Evolutionary conservation across 2,113 vertebrate species (phyloP).

Genomic region (Irena cyanogastra): DNA sequence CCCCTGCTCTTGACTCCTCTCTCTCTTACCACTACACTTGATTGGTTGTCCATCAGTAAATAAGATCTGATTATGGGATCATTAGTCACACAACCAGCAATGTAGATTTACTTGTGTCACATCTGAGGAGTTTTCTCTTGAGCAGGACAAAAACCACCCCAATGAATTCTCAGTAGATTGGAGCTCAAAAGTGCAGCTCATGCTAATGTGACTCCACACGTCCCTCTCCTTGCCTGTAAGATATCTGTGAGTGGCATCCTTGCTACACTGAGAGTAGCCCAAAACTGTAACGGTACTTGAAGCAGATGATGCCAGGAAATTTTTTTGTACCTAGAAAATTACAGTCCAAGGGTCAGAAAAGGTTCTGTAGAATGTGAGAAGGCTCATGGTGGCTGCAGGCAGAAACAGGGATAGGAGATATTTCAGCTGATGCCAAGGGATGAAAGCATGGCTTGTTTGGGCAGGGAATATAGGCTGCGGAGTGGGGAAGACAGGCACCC

Average conservation of each 20-base stretch:
- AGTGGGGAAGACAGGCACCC: background rate
- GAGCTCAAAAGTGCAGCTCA: background rate
- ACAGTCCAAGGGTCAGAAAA: background rate
- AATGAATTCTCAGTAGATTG: background rate
- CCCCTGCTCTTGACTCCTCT: background rate
- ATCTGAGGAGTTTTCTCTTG: background rate
- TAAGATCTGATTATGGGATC: background rate
- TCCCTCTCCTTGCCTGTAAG: background rate
- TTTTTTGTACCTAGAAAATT: background rate
- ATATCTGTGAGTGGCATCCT: background rate
- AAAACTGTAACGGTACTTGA: background rate
- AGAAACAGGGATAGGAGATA: background rate
- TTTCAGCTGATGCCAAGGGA: background rate
- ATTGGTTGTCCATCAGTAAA: background rate
- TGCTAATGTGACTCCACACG: accelerated
- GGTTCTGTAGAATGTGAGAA: background rate
- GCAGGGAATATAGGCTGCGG: background rate
- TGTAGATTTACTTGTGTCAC: background rate
- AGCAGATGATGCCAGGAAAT: background rate
- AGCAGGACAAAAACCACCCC: background rate
- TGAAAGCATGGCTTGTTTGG: background rate
- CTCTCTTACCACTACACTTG: background rate
- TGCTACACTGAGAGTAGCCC: background rate
- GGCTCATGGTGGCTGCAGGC: background rate
- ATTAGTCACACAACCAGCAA: background rate